Conservation (phyloP, 1,140 invertebrate species). For the Drosophila pseudoobscura region DNA sequence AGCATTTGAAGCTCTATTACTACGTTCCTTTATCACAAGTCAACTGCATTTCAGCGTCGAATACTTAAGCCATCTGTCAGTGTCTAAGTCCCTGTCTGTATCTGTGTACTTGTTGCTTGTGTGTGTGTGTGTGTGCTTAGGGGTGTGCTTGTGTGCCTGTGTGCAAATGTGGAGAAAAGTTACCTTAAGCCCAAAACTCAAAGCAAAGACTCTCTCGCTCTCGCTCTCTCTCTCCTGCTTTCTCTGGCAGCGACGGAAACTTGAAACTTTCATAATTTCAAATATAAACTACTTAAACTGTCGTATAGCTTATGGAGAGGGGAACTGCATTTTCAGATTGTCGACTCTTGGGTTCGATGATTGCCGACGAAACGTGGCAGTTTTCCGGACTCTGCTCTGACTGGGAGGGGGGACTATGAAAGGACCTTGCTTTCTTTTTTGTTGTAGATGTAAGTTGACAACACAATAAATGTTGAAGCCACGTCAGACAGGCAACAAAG, state of each 20-base stretch:
- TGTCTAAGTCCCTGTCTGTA: slow-evolving; percentile 33
- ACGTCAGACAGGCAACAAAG: slow-evolving; percentile 15
- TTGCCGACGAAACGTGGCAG: too few relatives aligned
- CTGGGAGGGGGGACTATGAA: neutral
- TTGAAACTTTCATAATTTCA: slow-evolving; percentile 74
- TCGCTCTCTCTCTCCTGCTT: neutral
- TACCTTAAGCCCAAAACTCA: slow-evolving; percentile 44
- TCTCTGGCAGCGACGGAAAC: neutral
- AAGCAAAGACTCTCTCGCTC: slow-evolving; percentile 21
- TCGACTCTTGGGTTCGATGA: slow-evolving; percentile 1
- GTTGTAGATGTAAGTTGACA: slow-evolving; percentile 26
- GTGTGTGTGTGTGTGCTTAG: neutral
- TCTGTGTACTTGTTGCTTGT: slow-evolving; percentile 46
- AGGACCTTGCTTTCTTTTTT: slow-evolving; percentile 9
- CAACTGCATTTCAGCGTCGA: slow-evolving; percentile 59
- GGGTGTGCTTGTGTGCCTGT: neutral
- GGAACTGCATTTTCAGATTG: slow-evolving; percentile 48
- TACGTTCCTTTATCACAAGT: slow-evolving; percentile 60
- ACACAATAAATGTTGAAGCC: slow-evolving; percentile 35
- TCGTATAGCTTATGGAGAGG: slow-evolving; percentile 38
- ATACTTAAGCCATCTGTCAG: slow-evolving; percentile 52
- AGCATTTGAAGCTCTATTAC: slow-evolving; percentile 74
- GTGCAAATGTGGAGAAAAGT: slow-evolving; percentile 29
- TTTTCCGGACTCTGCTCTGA: too few relatives aligned
- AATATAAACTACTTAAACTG: slow-evolving; percentile 78